A percentile compares a stretch with the other conserved stretches of the same genome.
phyloP scores from a whole-genome alignment of 2,797 vertebrate genomes.

The Distichodus sexfasciatus region DNA sequence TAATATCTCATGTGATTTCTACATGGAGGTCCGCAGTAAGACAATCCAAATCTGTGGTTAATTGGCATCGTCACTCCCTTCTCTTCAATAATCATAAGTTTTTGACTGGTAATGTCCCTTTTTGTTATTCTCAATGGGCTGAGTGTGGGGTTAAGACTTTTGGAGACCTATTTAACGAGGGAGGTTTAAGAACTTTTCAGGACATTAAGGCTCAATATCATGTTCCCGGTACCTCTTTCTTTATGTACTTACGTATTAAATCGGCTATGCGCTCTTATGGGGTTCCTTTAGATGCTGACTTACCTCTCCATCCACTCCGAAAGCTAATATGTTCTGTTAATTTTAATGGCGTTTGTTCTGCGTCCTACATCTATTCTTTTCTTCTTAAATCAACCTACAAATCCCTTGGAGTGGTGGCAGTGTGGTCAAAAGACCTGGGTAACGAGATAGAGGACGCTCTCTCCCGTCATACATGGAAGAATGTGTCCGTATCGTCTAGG shows the following conservation, averaged over 20 bases:
- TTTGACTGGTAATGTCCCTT: not conserved
- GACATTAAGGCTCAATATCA: slow-evolving; percentile 12
- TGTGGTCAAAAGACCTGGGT: too few relatives aligned
- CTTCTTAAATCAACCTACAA: too few relatives aligned
- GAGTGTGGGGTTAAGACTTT: not conserved
- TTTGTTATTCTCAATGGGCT: too few relatives aligned
- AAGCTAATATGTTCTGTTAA: too few relatives aligned
- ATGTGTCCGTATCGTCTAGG: not conserved
- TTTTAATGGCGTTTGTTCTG: too few relatives aligned
- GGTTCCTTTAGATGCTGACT: not conserved
- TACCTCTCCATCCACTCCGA: not conserved
- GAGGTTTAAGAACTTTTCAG: slow-evolving; percentile 6
- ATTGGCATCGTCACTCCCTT: not conserved
- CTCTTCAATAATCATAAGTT: not conserved
- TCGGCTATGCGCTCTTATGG: not conserved
- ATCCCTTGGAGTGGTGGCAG: too few relatives aligned
- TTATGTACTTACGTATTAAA: slow-evolving; percentile 1
- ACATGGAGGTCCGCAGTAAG: not conserved
- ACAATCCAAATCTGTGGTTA: too few relatives aligned
- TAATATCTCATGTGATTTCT: not conserved
- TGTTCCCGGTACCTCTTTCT: slow-evolving; percentile 4
- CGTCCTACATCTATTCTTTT: too few relatives aligned
- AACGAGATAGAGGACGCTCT: too few relatives aligned
- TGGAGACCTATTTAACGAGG: slow-evolving; percentile 4
- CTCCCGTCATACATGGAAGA: not conserved